Percentiles rank a stretch among this genome's conserved stretches.
These are phyloP conservation scores for Bombylius major DNA, from an alignment of 2,888 invertebrate genomes.

Conservation along the genomic window DNA sequence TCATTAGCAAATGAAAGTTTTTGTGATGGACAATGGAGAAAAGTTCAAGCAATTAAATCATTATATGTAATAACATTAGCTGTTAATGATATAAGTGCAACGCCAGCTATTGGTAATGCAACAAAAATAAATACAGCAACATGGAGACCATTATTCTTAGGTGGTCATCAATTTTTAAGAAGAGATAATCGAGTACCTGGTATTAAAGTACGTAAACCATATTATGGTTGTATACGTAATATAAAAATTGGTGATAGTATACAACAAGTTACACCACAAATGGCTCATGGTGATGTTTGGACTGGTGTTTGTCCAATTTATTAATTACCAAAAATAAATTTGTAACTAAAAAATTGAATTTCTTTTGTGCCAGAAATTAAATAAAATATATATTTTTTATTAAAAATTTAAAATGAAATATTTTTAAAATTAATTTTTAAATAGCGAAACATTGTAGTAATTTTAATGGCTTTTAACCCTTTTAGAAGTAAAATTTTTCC, in stretches of 20 bases:
- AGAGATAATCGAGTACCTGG: slow-evolving; percentile 41
- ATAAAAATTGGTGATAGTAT: slow-evolving; percentile 47
- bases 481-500: no score
- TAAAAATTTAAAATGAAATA: no score
- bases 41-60: slow-evolving; percentile 68
- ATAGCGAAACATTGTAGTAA: no score
- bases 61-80: slow-evolving; percentile 79
- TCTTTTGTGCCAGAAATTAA: no score
- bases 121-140: slow-evolving; percentile 61
- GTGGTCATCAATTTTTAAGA: slow-evolving; percentile 60
- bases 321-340: slow-evolving; percentile 32
- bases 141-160: slow-evolving; percentile 76
- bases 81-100: slow-evolving; percentile 67
- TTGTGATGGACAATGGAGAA: slow-evolving; percentile 95
- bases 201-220: slow-evolving; percentile 55
- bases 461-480: no score
- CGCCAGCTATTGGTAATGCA: slow-evolving; percentile 55
- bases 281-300: slow-evolving; percentile 59
- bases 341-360: no score
- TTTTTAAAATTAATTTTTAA: no score
- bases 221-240: slow-evolving; percentile 67
- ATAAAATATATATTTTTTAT: no score
- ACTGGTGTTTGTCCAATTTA: slow-evolving; percentile 69
- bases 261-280: slow-evolving; percentile 40
- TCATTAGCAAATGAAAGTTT: slow-evolving; percentile 54